A percentile compares a stretch with the other conserved stretches of the same genome.
These are phyloP conservation scores for Sphyrna mokarran DNA, from an alignment of 2,113 vertebrate species.

Conservation along the genomic window DNA sequence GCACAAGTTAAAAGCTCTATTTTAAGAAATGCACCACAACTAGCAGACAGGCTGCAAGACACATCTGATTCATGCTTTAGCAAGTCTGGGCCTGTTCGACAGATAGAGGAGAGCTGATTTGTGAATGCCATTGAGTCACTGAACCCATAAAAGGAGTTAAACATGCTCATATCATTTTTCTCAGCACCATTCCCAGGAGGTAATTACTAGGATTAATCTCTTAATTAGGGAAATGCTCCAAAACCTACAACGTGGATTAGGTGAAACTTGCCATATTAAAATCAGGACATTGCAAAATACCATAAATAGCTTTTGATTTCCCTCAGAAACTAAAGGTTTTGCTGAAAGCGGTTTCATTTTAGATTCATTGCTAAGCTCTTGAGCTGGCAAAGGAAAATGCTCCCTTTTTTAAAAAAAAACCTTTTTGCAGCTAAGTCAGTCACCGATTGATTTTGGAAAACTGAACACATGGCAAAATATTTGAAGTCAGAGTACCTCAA, in stretches of 20 bases:
- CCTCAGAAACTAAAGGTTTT: neutral
- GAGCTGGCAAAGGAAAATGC: neutral
- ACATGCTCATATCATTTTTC: neutral
- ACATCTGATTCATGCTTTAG: neutral
- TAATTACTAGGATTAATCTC: neutral
- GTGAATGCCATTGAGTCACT: neutral
- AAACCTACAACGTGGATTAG: neutral
- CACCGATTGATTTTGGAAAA: neutral
- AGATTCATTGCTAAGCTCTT: neutral
- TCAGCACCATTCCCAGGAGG: neutral
- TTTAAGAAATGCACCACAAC: neutral
- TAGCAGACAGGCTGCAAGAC: neutral
- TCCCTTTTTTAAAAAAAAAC: neutral
- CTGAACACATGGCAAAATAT: neutral
- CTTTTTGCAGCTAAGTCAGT: neutral
- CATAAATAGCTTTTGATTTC: neutral
- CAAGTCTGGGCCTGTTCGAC: fast-evolving
- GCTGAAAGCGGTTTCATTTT: neutral
- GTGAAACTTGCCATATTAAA: neutral
- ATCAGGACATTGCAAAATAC: neutral
- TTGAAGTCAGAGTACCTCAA: neutral
- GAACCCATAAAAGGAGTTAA: neutral
- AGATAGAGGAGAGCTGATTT: neutral
- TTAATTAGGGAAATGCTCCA: neutral
- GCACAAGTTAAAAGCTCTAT: neutral